Percentiles rank a stretch among this genome's conserved stretches.
Conservation (phyloP, 2,113 vertebrate species). For the Malurus cyaneus region DNA sequence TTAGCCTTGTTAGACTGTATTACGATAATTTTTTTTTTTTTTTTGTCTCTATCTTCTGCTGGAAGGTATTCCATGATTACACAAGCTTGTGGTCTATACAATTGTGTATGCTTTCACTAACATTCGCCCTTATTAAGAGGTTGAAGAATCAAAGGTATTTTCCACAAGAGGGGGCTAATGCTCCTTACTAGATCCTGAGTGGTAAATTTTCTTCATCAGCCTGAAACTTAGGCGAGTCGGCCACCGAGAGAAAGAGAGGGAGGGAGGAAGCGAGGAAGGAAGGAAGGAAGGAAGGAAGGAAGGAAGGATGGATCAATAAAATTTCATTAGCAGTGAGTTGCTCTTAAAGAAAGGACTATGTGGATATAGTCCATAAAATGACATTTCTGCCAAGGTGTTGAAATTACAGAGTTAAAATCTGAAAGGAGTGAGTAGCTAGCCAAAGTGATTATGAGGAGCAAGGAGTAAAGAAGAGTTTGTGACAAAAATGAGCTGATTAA, state of each 20-base stretch:
- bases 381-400: not conserved
- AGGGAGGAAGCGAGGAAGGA: too few species aligned
- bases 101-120: not conserved
- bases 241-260: not conserved
- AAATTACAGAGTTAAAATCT: not conserved
- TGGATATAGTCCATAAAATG: rapidly evolving
- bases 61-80: too few species aligned
- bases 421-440: not conserved
- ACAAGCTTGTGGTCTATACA: too few species aligned
- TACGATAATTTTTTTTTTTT: not conserved
- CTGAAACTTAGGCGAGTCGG: not conserved
- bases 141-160: not conserved
- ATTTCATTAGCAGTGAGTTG: not conserved
- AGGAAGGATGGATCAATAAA: not conserved
- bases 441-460: not conserved
- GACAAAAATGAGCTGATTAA: not conserved
- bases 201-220: not conserved
- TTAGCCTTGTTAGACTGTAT: not conserved
- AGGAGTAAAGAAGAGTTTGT: not conserved
- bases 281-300: too few species aligned
- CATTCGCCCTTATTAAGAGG: not conserved
- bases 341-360: not conserved
- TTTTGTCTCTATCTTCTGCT: too few species aligned
- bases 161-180: conserved; percentile 62
- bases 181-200: not conserved